A percentile compares a stretch with the other conserved stretches of the same genome.
phyloP scores from a whole-genome alignment of 2,888 invertebrate species.

The Tubulanus polymorphus region DNA sequence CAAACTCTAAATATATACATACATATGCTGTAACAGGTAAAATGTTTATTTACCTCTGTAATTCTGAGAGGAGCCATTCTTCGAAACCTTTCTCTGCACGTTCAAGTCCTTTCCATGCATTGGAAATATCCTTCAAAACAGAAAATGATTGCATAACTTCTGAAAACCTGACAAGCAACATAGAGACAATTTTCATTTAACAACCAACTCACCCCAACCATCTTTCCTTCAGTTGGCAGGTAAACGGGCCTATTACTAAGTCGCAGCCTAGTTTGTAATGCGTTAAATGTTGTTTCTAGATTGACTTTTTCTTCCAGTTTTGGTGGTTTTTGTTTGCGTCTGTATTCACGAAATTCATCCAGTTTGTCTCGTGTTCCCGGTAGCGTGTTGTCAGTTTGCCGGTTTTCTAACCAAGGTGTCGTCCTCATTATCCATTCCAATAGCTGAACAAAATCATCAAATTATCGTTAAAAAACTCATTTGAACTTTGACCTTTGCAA shows the following conservation, averaged over 20 bases:
- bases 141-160: neutral
- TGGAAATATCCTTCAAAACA: slow-evolving; percentile 79
- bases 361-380: slow-evolving; percentile 95
- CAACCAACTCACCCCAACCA: slow-evolving; percentile 84
- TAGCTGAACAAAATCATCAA: slow-evolving; percentile 66
- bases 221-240: slow-evolving; percentile 98
- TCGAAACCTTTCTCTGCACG: slow-evolving; percentile 97
- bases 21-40: neutral
- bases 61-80: slow-evolving; percentile 98
- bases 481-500: too few species aligned
- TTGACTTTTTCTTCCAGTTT: slow-evolving; percentile 99
- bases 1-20: neutral
- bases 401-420: slow-evolving; percentile 67
- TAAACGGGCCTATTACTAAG: slow-evolving; percentile 98
- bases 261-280: slow-evolving; percentile 95
- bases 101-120: slow-evolving; percentile 97
- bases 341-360: slow-evolving; percentile 98
- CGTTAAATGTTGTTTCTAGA: slow-evolving; percentile 99
- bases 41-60: slow-evolving; percentile 72
- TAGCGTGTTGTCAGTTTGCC: slow-evolving; percentile 90
- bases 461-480: too few species aligned
- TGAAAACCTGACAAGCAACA: slow-evolving; percentile 29
- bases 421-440: slow-evolving; percentile 98
- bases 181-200: too few species aligned
- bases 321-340: slow-evolving; percentile 98